Percentiles rank a stretch among this genome's conserved stretches.
These are phyloP conservation scores for Acomys russatus DNA, from an alignment of 2,797 vertebrate genomes.

Conservation along the genomic window DNA sequence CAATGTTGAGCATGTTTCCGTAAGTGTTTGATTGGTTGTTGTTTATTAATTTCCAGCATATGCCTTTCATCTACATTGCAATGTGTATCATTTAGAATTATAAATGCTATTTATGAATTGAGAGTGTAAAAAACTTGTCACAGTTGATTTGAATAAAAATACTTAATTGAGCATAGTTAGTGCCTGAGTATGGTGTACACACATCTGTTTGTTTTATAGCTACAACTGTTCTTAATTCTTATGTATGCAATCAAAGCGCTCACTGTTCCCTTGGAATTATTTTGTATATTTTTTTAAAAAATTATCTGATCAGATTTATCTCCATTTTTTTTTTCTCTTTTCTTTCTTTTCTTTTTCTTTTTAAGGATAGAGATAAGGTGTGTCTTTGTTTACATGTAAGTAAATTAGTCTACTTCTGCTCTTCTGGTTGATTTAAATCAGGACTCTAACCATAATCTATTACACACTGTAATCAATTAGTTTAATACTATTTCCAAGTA, in stretches of 20 bases:
- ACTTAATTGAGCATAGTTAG: not conserved
- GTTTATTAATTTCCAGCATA: conserved; percentile 4
- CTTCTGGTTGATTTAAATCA: not conserved
- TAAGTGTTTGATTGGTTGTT: not conserved
- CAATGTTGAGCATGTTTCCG: not conserved
- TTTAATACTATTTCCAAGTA: not conserved
- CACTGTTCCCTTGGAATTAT: not conserved
- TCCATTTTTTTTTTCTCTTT: conserved; percentile 1
- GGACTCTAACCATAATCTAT: not conserved
- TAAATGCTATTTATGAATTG: conserved; percentile 47
- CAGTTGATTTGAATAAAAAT: conserved; percentile 52
- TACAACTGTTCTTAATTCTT: conserved; percentile 11
- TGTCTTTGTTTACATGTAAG: not conserved
- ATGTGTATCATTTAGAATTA: not conserved
- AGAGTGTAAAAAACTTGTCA: conserved; percentile 29
- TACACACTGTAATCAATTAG: not conserved
- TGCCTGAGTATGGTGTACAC: not conserved
- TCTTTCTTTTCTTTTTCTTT: too few relatives aligned
- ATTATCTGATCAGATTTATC: not conserved
- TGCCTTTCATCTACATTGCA: not conserved
- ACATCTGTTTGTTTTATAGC: not conserved
- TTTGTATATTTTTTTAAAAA: conserved; percentile 30
- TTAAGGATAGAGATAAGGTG: not conserved
- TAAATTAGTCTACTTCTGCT: not conserved
- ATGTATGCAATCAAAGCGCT: conserved; percentile 29